A percentile compares a stretch with the other conserved stretches of the same genome.
Evolutionary conservation across 2,113 vertebrate genomes (phyloP).

Genomic region (Anser cygnoides): DNA sequence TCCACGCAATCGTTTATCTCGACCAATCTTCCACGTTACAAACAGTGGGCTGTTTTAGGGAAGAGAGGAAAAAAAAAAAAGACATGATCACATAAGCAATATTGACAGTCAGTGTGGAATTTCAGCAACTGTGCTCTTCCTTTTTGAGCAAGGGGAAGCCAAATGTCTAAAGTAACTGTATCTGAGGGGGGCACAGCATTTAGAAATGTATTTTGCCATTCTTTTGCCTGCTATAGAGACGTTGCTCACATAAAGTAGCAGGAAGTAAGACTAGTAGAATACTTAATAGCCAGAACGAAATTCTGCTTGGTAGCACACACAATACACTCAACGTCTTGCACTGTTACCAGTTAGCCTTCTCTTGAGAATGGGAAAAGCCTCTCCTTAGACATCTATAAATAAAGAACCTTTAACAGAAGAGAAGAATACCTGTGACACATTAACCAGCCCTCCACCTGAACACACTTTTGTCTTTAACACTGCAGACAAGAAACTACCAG

Average conservation of each 20-base stretch:
- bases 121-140: not conserved
- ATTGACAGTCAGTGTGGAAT: not conserved
- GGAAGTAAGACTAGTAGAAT: not conserved
- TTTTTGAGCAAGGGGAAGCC: accelerated
- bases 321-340: not conserved
- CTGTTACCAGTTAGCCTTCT: not conserved
- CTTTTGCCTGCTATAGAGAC: not conserved
- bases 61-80: constrained; percentile 58
- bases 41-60: constrained; percentile 91
- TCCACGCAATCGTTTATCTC: constrained; percentile 99
- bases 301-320: not conserved
- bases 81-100: constrained; percentile 22
- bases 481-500: not conserved
- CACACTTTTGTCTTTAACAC: not conserved
- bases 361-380: not conserved
- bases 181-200: not conserved
- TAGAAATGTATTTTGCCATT: not conserved
- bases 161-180: not conserved
- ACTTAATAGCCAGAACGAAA: not conserved
- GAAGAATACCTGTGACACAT: not conserved
- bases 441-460: not conserved
- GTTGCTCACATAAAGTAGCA: not conserved
- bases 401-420: not conserved
- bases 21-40: constrained; percentile 99
- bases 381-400: not conserved